Base-by-base conservation (phyloP, 2,888 invertebrate genomes). In the Drosophila acutilabella region DNA sequence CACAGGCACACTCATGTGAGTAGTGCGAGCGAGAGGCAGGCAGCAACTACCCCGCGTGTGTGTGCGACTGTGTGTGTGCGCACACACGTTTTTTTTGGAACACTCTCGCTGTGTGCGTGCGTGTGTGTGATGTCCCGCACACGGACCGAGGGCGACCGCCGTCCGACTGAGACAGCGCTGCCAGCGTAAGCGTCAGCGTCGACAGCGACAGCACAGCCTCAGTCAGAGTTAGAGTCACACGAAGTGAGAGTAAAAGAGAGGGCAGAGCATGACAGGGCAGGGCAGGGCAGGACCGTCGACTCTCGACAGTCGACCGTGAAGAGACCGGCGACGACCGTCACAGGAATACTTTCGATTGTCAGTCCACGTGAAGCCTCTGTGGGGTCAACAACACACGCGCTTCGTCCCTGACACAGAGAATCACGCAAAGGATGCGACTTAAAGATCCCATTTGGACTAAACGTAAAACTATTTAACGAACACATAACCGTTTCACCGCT, bases 331-430 rank as follows among this genome's bases (percentile, higher is more conserved):
- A 81, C 89, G 88, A 82, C 81, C 80, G 88, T 81, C 88, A 80
- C 80, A 85, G 89, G 81, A 88, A 74, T 75, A 81, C 89, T 81
- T 78, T 80, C 75, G 80, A 86, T 84, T 85, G 87, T 91, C 91
- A 91, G 91, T 91, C 89, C 91, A 91, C 91, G 90, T 84, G 88
- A 90, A 91, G 88, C 90, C 90, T 89, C 89, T 91, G 91, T 90
- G 91, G 91, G 91, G 91, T 91, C 90, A 91, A 91, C 91, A 91
- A 88, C 87, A 87, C 72, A 83, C 84, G 80, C 81, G 82, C 81
- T 81, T 80, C 74, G 75, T 36, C 74, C 78, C 75, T 64, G 30
- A 60, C 57, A 61, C 36, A 53, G 26, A 61, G 47, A 0, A 20
- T 41, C 14, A 65, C 65, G 58, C 16, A 41, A 42, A 53, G 53